Evolutionary conservation across 2,113 vertebrate species (phyloP), one percentile per base, ranked within the genome.

Genomic region (Sinocyclocheilus anshuiensis): DNA sequence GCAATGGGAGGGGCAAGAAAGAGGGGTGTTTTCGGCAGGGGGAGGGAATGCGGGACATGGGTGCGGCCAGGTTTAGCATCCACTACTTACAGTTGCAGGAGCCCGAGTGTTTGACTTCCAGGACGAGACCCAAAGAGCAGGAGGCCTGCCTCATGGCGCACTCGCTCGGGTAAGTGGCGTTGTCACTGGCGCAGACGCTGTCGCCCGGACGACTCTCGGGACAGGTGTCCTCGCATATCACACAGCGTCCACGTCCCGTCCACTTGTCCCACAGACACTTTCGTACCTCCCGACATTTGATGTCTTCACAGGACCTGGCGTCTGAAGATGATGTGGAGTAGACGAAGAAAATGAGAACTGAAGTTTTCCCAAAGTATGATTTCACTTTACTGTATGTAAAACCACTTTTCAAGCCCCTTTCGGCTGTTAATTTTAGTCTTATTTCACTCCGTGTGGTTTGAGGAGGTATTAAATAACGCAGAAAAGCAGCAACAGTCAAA

Each of bases 11-110:
- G 63, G 63, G n/a, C n/a, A 26, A 20, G 45, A 82, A 53, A 53
- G 24, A 53, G 12, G 79, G 79, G 12, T 45, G n/a, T 48, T 26
- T 63, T 29, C 6, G 50, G 50, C 76, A 63, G 77, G 77, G 77
- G 57, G 6, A 45, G 45, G 76, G 26, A 22, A 29, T 90, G 55
- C 92, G 89, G 89, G 90, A 92, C 90, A 92, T 90, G 92, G 50
- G 91, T 92, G 71, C 2, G 55, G 36, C 77, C 36, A 42, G 83
- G 50, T 55, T 67, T 29, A 82, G 72, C 33, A 20, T 87, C 59
- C 24, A 91, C 89, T 94, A 97, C 97, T 97, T 97, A 97, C 97
- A 97, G 93, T 97, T 97, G 94, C 97, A 97, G 93, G 96, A 96
- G 91, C 96, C 96, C 0, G 95, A 91, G 89, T 97, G 96, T 92